A percentile compares a stretch with the other conserved stretches of the same genome.
Conservation (phyloP, 2,888 invertebrate species). For the Nomada ruficornis region DNA sequence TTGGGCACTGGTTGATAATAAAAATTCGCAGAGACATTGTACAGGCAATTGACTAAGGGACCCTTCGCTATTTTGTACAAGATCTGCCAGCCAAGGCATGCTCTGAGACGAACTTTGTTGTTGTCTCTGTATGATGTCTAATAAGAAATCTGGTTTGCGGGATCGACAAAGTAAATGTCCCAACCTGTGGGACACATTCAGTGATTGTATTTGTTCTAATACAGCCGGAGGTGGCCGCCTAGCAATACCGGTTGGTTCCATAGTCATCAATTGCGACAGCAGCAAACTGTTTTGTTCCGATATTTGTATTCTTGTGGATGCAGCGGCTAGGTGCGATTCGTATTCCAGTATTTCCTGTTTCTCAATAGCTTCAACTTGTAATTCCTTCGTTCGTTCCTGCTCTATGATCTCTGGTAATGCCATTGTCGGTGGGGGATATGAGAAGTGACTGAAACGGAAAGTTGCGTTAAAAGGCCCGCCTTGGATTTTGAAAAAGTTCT, state of each 20-base stretch:
- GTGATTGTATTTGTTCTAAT: conserved; percentile 91
- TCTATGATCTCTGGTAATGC: conserved; percentile 86
- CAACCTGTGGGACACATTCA: conserved; percentile 92
- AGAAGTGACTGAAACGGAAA: conserved; percentile 86
- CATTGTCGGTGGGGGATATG: conserved; percentile 90
- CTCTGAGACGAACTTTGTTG: conserved; percentile 94
- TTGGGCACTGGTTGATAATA: conserved; percentile 89
- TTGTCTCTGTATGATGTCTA: conserved; percentile 95
- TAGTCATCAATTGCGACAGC: conserved; percentile 92
- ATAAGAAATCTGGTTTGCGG: conserved; percentile 95
- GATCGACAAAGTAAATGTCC: conserved; percentile 95
- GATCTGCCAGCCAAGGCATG: conserved; percentile 98
- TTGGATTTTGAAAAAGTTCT: neutral
- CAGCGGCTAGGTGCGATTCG: conserved; percentile 96
- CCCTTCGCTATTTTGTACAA: conserved; percentile 96
- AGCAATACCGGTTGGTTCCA: conserved; percentile 94
- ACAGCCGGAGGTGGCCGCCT: conserved; percentile 92
- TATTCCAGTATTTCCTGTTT: conserved; percentile 93
- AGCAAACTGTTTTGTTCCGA: conserved; percentile 95
- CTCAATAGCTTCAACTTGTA: conserved; percentile 89
- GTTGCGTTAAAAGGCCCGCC: neutral
- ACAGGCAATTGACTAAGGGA: conserved; percentile 95
- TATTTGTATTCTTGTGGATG: conserved; percentile 94
- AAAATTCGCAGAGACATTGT: conserved; percentile 98
- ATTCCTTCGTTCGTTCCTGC: conserved; percentile 87